These are phyloP conservation scores for Lasioglossum baleicum DNA, from an alignment of 1,140 invertebrate species.

Conservation along the genomic window DNA sequence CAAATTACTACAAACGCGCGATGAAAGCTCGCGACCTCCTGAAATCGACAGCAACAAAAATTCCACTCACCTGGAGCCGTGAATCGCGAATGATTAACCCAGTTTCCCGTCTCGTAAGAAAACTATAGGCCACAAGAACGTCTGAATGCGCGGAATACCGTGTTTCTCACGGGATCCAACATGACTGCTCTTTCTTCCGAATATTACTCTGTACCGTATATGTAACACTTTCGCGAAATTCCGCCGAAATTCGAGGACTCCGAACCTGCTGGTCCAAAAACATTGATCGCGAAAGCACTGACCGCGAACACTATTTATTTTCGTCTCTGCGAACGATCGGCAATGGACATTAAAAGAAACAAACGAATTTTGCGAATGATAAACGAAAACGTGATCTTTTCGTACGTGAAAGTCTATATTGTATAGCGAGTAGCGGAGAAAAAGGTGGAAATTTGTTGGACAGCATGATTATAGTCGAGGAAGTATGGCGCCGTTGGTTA, in stretches of 20 bases:
- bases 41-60: background rate
- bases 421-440: too few relatives aligned
- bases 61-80: background rate
- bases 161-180: background rate
- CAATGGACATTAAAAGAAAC: too few relatives aligned
- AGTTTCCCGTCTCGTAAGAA: conserved; percentile 27
- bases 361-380: too few relatives aligned
- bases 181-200: background rate
- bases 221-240: background rate
- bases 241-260: too few relatives aligned
- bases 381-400: too few relatives aligned
- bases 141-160: conserved; percentile 5
- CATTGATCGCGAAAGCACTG: too few relatives aligned
- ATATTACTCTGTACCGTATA: background rate
- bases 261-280: too few relatives aligned
- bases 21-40: background rate
- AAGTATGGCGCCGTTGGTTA: background rate
- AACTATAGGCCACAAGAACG: conserved; percentile 20
- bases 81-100: conserved; percentile 38
- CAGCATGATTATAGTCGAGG: too few relatives aligned
- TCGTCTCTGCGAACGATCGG: too few relatives aligned
- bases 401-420: too few relatives aligned
- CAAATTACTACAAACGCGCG: background rate
- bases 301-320: too few relatives aligned
- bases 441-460: too few relatives aligned